Evolutionary conservation across 2,113 vertebrate genomes (phyloP), one percentile per base, ranked within the genome.

Genomic region (Semnornis frantzii): DNA sequence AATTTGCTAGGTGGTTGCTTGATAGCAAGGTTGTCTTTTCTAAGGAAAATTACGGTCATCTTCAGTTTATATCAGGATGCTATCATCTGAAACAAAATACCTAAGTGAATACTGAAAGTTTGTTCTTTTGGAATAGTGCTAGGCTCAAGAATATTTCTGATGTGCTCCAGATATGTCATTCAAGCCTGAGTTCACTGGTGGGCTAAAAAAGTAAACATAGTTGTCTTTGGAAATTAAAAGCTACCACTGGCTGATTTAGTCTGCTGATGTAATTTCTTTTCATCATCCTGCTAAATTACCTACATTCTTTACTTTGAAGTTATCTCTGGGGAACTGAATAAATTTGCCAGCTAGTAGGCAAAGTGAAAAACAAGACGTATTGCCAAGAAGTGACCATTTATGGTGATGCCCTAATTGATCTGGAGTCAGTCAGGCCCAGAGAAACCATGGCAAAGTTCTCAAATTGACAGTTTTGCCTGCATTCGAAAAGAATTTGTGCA

Each of bases 401-500:
- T 86, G 73, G 84, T 64, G 87, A 90, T 62, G 73, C 86, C 79
- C 58, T 72, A 88, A 89, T 78, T 89, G 77, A 86, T 91, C 90
- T 94, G 86, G 85, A 87, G 79, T 95, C 91, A 63, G 33, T 88
- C 92, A 95, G 85, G 73, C 8, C 81, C 73, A 94, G 78, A 93
- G 96, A 90, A 73, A 24, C 42, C 54, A 62, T 52, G 82, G 89
- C 93, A 93, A 96, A 77, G 48, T 92, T 97, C 93, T 97, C 65
- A 83, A 95, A 97, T 23, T 93, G 80, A 76, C 86, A 96, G 90
- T 92, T 96, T 95, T 92, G 62, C 76, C 70, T 94, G 50, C 30
- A 84, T 91, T 96, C 89, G 95, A 92, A 97, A 90, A 84, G 95
- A 97, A 97, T 97, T 95, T 97, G 92, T 95, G 93, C 48, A 85